Evolutionary conservation across 2,113 vertebrate genomes (phyloP).

Genomic region (Osmerus mordax): DNA sequence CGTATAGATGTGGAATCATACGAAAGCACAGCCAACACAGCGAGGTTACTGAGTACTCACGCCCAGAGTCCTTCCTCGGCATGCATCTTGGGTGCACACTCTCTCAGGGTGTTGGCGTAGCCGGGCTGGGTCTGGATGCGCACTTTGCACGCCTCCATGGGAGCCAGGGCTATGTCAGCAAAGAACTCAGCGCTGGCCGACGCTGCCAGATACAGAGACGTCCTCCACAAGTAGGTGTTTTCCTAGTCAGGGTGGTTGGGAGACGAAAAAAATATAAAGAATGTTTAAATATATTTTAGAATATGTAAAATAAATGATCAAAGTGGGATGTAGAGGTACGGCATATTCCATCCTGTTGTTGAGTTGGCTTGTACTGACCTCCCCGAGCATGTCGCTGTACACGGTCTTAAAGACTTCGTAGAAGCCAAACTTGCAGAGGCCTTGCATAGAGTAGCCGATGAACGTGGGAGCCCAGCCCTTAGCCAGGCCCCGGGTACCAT

Average conservation of each 20-base stretch:
- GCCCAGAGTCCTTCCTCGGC: conserved; percentile 92
- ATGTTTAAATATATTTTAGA: not conserved
- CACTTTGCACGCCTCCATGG: conserved; percentile 98
- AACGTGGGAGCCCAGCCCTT: conserved; percentile 99
- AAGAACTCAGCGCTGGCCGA: conserved; percentile 99
- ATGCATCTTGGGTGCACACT: conserved; percentile 93
- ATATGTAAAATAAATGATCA: not conserved
- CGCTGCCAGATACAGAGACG: conserved; percentile 90
- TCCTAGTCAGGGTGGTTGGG: conserved; percentile 74
- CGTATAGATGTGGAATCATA: too few relatives aligned
- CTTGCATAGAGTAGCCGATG: conserved; percentile 97
- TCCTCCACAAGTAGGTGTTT: conserved; percentile 94
- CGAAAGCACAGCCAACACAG: too few relatives aligned
- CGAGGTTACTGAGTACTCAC: conserved; percentile 72
- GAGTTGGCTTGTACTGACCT: conserved; percentile 74
- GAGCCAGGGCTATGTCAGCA: conserved; percentile 96
- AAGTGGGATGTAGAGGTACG: not conserved
- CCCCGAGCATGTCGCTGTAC: conserved; percentile 89
- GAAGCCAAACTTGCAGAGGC: conserved; percentile 98
- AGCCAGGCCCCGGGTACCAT: conserved; percentile 88
- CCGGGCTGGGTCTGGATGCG: conserved; percentile 97
- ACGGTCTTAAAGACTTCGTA: conserved; percentile 97
- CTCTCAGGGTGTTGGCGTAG: conserved; percentile 89
- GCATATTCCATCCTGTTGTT: not conserved
- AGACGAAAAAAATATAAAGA: not conserved